Base-by-base conservation (phyloP, 1,140 invertebrate genomes). In the Atopsyche davidsoni region DNA sequence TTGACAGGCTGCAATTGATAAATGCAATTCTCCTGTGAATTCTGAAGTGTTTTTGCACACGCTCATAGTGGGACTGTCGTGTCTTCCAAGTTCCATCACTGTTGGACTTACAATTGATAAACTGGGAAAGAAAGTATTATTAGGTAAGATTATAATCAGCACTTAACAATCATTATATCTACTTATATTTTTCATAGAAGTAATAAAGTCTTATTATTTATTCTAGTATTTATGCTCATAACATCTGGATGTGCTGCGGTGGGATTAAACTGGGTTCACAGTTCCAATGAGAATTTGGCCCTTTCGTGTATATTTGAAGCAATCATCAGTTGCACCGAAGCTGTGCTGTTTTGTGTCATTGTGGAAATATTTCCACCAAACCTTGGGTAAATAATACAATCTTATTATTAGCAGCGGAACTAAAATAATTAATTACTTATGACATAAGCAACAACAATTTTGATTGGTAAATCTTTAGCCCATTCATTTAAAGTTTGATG, bases 291-390 rank as follows among this genome's bases (percentile, higher is more conserved):
- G 61, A 79, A 78, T 60, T 60, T 80, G 24, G 59, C 74, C 18
- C 59, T 79, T 24, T 76, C 75, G 3, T 77, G 75, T 51, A 66
- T 77, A 14, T 78, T 79, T 53, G 75, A 79, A 60, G 71, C 76
- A 17, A 69, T 77, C 49, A 74, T 76, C 53, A 78, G 74, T 59
- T 75, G 75, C 60, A 72, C 75, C 0, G 75, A 77, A 58, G 71
- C 75, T 2, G 73, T 77, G n/a, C 64, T 79, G 6, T 77, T 78
- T 61, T 79, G 76, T 51, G 69, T 76, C 41, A 75, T 79, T 19
- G 76, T 76, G 32, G 75, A 79, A 56, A 69, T 79, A 54, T 78
- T 79, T 59, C 75, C 67, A 7, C 66, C 65, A 7, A 60, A 64
- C 57, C 46, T 68, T 17, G 61, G 65, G 67, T 69, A 60, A 21